Evolutionary conservation across 1,140 invertebrate genomes (phyloP).

Genomic region (Drosophila sechellia): DNA sequence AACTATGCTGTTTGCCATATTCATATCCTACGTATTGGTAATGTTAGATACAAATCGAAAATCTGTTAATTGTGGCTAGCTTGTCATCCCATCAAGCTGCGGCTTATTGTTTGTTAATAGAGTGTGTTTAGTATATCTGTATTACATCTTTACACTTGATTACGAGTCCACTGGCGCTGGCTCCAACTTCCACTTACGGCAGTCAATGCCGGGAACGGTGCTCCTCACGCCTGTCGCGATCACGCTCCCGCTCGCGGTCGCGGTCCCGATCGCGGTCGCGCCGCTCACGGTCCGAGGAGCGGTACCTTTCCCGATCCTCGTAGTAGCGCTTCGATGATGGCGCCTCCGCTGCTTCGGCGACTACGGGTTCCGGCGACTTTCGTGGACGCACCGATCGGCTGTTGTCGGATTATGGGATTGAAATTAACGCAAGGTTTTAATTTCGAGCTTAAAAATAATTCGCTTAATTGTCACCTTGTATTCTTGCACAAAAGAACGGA

Average conservation of each 20-base stretch:
- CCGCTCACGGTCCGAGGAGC: conserved; percentile 89
- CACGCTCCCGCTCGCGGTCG: conserved; percentile 88
- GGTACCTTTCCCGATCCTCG: conserved; percentile 91
- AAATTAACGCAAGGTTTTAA: background rate
- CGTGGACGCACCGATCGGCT: conserved; percentile 86
- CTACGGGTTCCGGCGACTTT: conserved; percentile 86
- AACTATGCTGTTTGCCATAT: conserved; percentile 78
- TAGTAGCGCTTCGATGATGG: conserved; percentile 87
- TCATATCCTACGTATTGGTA: conserved; percentile 82
- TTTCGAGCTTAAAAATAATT: background rate
- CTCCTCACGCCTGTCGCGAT: conserved; percentile 89
- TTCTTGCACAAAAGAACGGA: background rate
- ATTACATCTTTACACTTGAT: conserved; percentile 61
- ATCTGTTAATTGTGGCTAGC: conserved; percentile 64
- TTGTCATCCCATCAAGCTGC: conserved; percentile 42
- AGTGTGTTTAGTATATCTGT: conserved; percentile 52
- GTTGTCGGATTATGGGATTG: conserved; percentile 71
- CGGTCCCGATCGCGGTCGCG: conserved; percentile 88
- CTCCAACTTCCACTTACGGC: conserved; percentile 21
- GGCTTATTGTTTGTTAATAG: conserved; percentile 67
- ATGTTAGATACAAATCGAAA: conserved; percentile 80
- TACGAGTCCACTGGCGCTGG: conserved; percentile 38
- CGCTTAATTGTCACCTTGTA: background rate
- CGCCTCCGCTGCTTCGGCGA: conserved; percentile 85
- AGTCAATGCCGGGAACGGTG: conserved; percentile 89